These are phyloP conservation scores for Drosophila murphyi DNA, from an alignment of 1,140 invertebrate species.

Conservation along the genomic window DNA sequence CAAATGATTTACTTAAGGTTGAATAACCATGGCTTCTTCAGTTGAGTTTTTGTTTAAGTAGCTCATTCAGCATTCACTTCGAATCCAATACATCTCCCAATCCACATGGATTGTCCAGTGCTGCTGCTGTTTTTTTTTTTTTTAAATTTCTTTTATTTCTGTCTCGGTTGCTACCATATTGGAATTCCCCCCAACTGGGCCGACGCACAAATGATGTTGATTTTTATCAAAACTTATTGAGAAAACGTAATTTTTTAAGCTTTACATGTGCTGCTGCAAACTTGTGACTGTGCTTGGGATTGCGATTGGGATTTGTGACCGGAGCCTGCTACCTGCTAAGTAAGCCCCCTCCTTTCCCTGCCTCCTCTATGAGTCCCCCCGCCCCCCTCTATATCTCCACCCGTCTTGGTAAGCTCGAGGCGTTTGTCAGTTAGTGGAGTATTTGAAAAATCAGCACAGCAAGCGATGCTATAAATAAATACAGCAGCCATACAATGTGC, in stretches of 20 bases:
- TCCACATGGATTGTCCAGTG: not conserved
- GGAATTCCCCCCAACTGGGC: conserved; percentile 79
- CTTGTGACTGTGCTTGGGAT: conserved; percentile 15
- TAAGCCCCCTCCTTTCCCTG: not conserved
- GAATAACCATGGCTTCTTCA: not conserved
- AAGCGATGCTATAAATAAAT: conserved; percentile 66
- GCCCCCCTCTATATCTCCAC: too few relatives aligned
- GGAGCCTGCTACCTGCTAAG: not conserved
- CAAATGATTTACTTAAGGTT: not conserved
- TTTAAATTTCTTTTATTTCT: conserved; percentile 16
- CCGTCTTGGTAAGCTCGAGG: conserved; percentile 14
- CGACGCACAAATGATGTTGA: conserved; percentile 76
- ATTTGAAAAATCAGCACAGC: conserved; percentile 76
- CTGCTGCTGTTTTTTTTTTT: conserved; percentile 32
- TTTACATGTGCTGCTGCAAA: conserved; percentile 59
- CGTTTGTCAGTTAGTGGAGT: conserved; percentile 54
- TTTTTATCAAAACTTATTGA: conserved; percentile 83
- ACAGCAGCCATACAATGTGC: conserved; percentile 55
- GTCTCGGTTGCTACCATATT: conserved; percentile 66
- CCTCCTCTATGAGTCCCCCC: not conserved
- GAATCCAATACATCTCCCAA: conserved; percentile 12
- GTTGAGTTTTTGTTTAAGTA: conserved; percentile 7
- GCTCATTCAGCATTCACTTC: conserved; percentile 17
- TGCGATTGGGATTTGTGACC: conserved; percentile 6
- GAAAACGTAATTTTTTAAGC: conserved; percentile 81